Evolutionary conservation across 2,113 vertebrate genomes (phyloP).

Genomic region (Struthio camelus): DNA sequence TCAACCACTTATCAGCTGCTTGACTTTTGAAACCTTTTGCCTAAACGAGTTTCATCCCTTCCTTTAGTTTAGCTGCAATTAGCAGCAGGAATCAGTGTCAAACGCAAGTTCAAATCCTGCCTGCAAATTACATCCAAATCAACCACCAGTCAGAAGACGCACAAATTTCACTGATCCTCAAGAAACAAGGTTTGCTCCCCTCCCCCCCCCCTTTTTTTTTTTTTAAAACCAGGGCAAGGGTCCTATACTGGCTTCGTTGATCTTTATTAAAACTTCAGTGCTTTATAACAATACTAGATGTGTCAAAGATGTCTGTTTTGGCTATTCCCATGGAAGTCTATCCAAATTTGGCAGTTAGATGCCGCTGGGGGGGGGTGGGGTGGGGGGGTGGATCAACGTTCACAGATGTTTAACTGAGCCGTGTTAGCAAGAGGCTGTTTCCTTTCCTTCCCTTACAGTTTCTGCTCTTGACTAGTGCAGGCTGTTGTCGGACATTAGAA

Average conservation of each 20-base stretch:
- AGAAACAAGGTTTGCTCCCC: background rate
- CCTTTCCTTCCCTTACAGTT: background rate
- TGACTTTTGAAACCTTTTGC: constrained; percentile 5
- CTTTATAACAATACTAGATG: background rate
- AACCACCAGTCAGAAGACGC: background rate
- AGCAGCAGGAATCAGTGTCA: background rate
- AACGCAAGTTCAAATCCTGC: background rate
- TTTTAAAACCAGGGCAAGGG: background rate
- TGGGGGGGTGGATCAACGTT: no score
- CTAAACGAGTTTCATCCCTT: background rate
- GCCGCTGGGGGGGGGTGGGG: background rate
- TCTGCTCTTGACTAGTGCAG: background rate
- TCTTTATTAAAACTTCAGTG: background rate
- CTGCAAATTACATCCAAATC: background rate
- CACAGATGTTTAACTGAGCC: background rate
- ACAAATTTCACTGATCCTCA: background rate
- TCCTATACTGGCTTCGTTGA: background rate
- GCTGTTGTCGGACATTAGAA: background rate
- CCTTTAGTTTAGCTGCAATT: background rate
- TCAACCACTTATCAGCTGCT: background rate
- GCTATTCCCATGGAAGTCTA: background rate
- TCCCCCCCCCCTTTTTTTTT: accelerated
- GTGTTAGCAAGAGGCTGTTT: background rate
- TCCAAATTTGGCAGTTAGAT: background rate
- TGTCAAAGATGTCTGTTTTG: background rate